Conservation (phyloP, 2,888 invertebrate species). For the Apotomis capreana region DNA sequence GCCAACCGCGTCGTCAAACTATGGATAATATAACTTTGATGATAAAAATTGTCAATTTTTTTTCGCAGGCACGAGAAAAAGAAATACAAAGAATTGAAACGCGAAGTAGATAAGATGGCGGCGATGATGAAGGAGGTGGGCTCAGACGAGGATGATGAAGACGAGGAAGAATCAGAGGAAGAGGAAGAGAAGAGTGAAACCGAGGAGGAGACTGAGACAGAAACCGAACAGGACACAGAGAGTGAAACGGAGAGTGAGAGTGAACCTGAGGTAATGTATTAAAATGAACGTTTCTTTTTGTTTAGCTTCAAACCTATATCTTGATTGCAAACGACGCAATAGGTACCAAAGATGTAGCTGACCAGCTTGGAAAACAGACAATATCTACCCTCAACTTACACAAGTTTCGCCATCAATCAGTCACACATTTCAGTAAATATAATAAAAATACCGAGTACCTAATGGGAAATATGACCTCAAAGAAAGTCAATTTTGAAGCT, state of each 20-base stretch:
- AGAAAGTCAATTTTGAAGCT: too few species aligned
- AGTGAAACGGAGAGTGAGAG: slow-evolving; percentile 86
- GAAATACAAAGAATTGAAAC: slow-evolving; percentile 91
- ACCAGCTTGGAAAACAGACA: too few species aligned
- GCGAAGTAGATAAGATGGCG: slow-evolving; percentile 96
- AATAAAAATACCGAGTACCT: too few species aligned
- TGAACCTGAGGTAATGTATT: slow-evolving; percentile 83
- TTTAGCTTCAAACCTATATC: too few species aligned
- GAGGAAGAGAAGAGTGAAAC: slow-evolving; percentile 82
- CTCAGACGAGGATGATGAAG: slow-evolving; percentile 87
- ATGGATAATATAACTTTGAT: too few species aligned
- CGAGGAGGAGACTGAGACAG: slow-evolving; percentile 84
- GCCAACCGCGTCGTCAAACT: too few species aligned
- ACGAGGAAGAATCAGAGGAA: slow-evolving; percentile 84
- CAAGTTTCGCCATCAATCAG: too few species aligned
- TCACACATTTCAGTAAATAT: too few species aligned
- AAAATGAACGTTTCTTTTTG: neutral
- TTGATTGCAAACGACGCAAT: too few species aligned
- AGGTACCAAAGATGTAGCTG: too few species aligned
- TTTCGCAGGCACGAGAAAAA: slow-evolving; percentile 87
- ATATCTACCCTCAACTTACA: too few species aligned
- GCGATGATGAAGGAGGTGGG: slow-evolving; percentile 92
- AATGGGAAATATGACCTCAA: too few species aligned
- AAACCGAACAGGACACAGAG: slow-evolving; percentile 87
- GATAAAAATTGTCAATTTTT: neutral